A percentile compares a stretch with the other conserved stretches of the same genome.
phyloP scores from a whole-genome alignment of 2,888 invertebrate species.

The Antheraea yamamai region DNA sequence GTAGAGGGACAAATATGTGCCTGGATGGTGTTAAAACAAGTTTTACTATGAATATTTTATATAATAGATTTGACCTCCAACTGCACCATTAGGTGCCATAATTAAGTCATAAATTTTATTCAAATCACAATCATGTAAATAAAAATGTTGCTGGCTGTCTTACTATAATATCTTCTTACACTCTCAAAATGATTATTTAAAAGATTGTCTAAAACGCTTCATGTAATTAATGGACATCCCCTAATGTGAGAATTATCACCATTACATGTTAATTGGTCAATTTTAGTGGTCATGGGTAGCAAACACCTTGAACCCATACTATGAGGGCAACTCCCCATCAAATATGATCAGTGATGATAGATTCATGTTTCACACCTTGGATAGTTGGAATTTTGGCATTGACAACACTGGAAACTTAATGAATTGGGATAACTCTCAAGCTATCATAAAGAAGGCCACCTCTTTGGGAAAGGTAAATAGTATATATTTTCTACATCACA shows the following conservation, averaged over 20 bases:
- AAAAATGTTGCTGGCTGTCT: not conserved
- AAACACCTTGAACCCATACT: conserved; percentile 94
- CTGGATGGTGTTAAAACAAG: no score
- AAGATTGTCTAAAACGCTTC: no score
- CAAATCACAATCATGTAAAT: not conserved
- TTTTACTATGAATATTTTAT: no score
- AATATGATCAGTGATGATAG: conserved; percentile 92
- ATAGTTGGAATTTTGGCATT: conserved; percentile 93
- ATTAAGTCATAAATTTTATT: no score
- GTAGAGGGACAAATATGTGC: no score
- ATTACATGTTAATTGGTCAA: not conserved
- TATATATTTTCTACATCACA: not conserved
- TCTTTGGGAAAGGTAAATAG: conserved; percentile 71
- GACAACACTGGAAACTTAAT: conserved; percentile 94
- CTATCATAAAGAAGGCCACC: conserved; percentile 78
- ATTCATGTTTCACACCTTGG: conserved; percentile 88
- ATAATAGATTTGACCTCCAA: no score
- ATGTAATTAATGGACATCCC: no score
- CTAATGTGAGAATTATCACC: not conserved
- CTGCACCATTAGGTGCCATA: no score
- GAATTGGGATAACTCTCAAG: conserved; percentile 84
- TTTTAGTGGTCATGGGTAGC: conserved; percentile 93
- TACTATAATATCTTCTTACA: not conserved
- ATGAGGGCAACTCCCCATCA: conserved; percentile 90
- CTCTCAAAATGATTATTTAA: no score